Evolutionary conservation across 2,797 vertebrate genomes (phyloP).

Genomic region (Labroides dimidiatus): DNA sequence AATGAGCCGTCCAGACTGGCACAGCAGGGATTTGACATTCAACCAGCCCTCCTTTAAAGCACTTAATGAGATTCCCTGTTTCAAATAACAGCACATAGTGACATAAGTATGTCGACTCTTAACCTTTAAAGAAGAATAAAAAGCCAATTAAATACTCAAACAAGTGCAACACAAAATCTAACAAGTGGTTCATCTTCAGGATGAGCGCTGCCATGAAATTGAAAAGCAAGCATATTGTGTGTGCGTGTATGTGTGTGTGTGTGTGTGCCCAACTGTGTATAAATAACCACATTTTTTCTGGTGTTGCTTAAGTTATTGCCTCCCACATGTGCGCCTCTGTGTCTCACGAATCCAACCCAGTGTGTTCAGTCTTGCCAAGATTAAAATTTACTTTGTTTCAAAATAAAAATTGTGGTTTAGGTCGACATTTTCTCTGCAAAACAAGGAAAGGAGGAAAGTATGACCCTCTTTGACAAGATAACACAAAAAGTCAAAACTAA

Average conservation of each 20-base stretch:
- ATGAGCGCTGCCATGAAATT: too few species aligned
- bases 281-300: too few species aligned
- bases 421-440: background rate
- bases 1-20: constrained; percentile 31
- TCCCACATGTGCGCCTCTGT: background rate
- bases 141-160: background rate
- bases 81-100: constrained; percentile 5
- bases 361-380: background rate
- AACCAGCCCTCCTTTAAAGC: constrained; percentile 25
- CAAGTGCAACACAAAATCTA: background rate
- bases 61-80: constrained; percentile 32
- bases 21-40: constrained; percentile 29
- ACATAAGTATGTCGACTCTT: background rate
- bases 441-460: too few species aligned
- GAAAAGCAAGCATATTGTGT: too few species aligned
- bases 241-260: too few species aligned
- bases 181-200: background rate
- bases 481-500: background rate
- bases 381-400: background rate
- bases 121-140: background rate
- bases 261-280: too few species aligned
- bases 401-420: background rate
- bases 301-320: background rate
- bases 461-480: too few species aligned
- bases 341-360: background rate